A percentile compares a stretch with the other conserved stretches of the same genome.
Evolutionary conservation across 2,797 vertebrate genomes (phyloP).

Genomic region (Poeciliopsis gracilis): DNA sequence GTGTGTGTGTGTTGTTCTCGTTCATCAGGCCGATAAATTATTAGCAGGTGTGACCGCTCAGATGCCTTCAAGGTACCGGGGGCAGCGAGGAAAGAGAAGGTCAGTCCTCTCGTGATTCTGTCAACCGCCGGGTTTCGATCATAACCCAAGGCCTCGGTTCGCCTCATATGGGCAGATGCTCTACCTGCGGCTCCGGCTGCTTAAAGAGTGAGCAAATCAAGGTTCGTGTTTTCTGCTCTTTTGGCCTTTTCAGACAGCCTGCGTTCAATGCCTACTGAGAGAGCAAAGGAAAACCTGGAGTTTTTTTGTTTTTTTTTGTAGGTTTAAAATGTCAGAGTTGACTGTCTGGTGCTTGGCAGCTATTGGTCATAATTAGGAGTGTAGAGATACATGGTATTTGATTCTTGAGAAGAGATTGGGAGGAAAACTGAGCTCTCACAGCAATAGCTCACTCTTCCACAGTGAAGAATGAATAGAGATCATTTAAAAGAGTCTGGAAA

Average conservation of each 20-base stretch:
- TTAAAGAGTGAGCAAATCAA: background rate
- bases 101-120: slow-evolving; percentile 53
- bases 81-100: slow-evolving; percentile 45
- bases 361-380: background rate
- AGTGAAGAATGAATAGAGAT: background rate
- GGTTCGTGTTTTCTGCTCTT: background rate
- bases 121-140: slow-evolving; percentile 55
- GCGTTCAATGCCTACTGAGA: background rate
- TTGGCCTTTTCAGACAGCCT: background rate
- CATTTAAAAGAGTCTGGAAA: background rate
- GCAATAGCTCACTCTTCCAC: no score
- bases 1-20: slow-evolving; percentile 30
- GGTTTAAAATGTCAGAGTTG: background rate
- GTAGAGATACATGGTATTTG: no score
- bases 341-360: background rate
- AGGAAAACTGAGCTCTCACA: no score
- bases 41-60: slow-evolving; percentile 29
- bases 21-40: slow-evolving; percentile 53
- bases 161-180: background rate
- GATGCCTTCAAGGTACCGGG: slow-evolving; percentile 47
- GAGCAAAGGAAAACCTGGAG: background rate
- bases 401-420: no score
- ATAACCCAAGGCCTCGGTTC: slow-evolving; percentile 12
- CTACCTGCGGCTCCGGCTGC: background rate
- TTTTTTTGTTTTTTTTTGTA: background rate